These are phyloP conservation scores for Druceiella hillmani DNA, from an alignment of 2,888 invertebrate species.

Conservation along the genomic window DNA sequence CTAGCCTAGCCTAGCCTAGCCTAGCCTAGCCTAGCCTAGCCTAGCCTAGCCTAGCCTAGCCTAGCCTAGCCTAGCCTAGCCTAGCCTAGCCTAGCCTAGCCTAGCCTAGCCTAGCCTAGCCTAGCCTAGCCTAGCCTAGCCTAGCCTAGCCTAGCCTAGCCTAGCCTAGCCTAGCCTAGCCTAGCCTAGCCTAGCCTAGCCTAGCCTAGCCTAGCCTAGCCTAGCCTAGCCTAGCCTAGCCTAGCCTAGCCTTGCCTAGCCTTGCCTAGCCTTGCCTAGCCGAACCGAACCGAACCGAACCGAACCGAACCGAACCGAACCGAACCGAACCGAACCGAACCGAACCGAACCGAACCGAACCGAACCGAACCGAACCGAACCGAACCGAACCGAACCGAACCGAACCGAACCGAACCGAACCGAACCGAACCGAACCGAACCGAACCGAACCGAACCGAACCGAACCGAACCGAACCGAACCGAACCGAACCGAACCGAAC, in stretches of 20 bases:
- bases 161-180: constrained; percentile 11
- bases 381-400: constrained; percentile 9
- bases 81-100: constrained; percentile 22
- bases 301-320: constrained; percentile 9
- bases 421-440: constrained; percentile 16
- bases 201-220: constrained; percentile 10
- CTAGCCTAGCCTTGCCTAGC: constrained; percentile 9
- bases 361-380: constrained; percentile 10
- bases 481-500: constrained; percentile 22
- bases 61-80: constrained; percentile 22
- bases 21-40: constrained; percentile 15
- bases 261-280: constrained; percentile 9
- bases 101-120: constrained; percentile 23
- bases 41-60: constrained; percentile 22
- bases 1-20: constrained; percentile 11
- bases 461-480: constrained; percentile 22
- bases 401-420: constrained; percentile 13
- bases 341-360: constrained; percentile 10
- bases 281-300: constrained; percentile 9
- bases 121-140: constrained; percentile 23
- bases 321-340: constrained; percentile 10
- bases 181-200: constrained; percentile 8
- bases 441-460: constrained; percentile 21
- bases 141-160: constrained; percentile 22
- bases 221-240: constrained; percentile 10